Base-by-base conservation (phyloP, 2,113 vertebrate genomes). In the Naja naja region DNA sequence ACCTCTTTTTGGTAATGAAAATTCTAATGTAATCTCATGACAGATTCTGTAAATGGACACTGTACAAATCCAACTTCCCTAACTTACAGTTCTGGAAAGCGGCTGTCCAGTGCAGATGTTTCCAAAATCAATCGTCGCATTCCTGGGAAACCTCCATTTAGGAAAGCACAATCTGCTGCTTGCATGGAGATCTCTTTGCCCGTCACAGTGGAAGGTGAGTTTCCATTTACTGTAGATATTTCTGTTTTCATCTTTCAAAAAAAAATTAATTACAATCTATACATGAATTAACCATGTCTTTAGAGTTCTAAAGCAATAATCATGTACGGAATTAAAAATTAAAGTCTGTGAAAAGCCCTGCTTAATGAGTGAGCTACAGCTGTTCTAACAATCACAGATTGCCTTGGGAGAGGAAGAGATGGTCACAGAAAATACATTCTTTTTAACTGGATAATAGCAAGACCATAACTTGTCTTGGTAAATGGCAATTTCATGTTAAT, bases 151-250 rank as follows among this genome's bases (percentile, higher is more conserved):
- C 99, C 99, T 60, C 99, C 99, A 93, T 99, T 99, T 98, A 98
- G 99, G 96, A 99, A 99, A 98, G 99, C 99, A 86, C 99, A 99
- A 97, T 99, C 99, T 92, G 99, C 99, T 93, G 99, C 99, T 97
- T 99, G 99, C 98, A 99, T 99, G 99, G 99, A 99, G 97, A 98
- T 99, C 97, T 98, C 99, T 97, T 98, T 99, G 97, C 99, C 99
- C 95, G 98, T 99, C 97, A 99, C 99, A 97, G 98, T 98, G 95
- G 99, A 99, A 99, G 99, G 99, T 99, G 98, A 97, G 98, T 98
- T 89, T 58, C 30, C 45, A 30, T 52, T 52, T 87, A 87, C 25
- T 49, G 22, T 87, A 52, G 23, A 25, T 52, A 52, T 87, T 87
- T 52, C 86, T 85, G 30, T 52, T 86, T 89, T 85, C 91, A 85